phyloP scores from a whole-genome alignment of 2,113 vertebrate species.

The Laterallus jamaicensis region DNA sequence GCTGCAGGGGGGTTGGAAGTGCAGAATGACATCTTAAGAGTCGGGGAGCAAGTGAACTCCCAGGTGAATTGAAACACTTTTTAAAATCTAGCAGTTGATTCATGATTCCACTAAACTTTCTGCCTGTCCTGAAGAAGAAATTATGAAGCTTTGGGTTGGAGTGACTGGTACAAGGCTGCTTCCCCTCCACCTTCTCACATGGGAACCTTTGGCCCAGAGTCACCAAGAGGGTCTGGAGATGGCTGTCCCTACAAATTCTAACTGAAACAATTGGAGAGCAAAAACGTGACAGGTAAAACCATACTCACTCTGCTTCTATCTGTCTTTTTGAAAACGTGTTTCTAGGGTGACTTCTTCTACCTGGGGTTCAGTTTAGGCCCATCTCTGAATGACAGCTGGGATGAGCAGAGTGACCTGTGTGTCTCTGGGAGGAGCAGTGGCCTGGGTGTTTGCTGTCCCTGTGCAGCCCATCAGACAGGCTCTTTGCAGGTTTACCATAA shows the following conservation, averaged over 20 bases:
- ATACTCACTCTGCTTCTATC: not conserved
- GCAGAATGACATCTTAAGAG: accelerated
- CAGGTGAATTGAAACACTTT: not conserved
- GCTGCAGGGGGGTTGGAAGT: not conserved
- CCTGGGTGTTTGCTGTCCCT: not conserved
- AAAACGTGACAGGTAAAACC: not conserved
- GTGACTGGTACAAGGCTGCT: not conserved
- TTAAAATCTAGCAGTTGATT: not conserved
- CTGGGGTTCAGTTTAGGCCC: not conserved
- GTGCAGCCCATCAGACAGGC: not conserved
- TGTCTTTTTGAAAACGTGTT: not conserved
- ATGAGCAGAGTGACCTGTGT: not conserved
- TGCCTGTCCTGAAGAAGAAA: not conserved
- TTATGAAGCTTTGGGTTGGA: not conserved
- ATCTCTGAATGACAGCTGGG: not conserved
- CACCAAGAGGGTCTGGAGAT: not conserved
- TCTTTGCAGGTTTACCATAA: not conserved
- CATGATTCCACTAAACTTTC: not conserved
- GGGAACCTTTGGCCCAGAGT: not conserved
- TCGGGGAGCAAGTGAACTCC: not conserved
- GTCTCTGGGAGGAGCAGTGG: not conserved
- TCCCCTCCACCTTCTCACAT: not conserved
- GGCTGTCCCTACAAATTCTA: not conserved
- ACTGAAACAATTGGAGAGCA: not conserved
- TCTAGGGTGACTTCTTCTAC: not conserved